phyloP scores from a whole-genome alignment of 2,113 vertebrate genomes.

The Azemiops feae region DNA sequence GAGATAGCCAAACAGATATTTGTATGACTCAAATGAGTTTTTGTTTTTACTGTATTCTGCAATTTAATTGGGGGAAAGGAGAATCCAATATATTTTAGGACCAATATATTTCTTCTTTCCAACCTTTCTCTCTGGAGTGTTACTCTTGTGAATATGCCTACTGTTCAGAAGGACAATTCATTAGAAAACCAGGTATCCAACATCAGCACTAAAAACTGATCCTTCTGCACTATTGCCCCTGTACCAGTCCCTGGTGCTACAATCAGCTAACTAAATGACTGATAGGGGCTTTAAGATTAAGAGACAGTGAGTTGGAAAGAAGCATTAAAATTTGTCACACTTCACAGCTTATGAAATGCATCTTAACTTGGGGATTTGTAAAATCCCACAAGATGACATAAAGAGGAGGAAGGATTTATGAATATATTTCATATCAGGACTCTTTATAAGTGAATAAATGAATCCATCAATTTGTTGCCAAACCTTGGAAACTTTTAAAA shows the following conservation, averaged over 20 bases:
- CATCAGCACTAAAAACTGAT: not conserved
- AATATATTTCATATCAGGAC: not conserved
- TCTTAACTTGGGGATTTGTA: conserved; percentile 1
- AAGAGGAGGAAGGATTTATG: not conserved
- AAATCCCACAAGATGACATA: conserved; percentile 11
- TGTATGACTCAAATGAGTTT: not conserved
- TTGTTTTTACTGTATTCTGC: not conserved
- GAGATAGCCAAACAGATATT: not conserved
- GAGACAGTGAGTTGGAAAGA: not conserved
- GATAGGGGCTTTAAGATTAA: conserved; percentile 2
- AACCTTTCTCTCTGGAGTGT: not conserved
- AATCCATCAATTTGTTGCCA: not conserved
- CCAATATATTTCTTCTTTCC: not conserved
- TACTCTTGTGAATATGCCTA: not conserved
- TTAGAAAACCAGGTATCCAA: not conserved
- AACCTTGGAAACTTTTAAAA: not conserved
- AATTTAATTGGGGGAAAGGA: not conserved
- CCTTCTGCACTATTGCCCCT: not conserved
- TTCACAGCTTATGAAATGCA: not conserved
- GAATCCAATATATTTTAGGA: not conserved
- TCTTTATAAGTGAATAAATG: not conserved
- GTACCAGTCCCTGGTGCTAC: not conserved
- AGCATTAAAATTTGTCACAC: conserved; percentile 15
- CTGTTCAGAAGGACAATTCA: not conserved
- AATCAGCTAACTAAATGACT: not conserved